Evolutionary conservation across 2,888 invertebrate species (phyloP), one percentile per base, ranked within the genome.

Genomic region (Endotricha flammealis): DNA sequence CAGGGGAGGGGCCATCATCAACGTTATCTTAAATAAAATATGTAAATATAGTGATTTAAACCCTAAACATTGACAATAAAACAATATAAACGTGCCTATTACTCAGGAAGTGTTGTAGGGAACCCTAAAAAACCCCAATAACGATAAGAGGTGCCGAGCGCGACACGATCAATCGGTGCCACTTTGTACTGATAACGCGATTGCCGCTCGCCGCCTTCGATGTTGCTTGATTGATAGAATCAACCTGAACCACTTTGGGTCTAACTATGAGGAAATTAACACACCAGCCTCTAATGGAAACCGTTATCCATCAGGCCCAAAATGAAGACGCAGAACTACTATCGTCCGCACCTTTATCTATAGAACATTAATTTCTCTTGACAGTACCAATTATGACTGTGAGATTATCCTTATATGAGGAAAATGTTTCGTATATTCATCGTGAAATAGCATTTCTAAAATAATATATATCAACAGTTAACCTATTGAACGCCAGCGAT

Each of bases 151-250:
- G 75, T 73, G 77, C 56, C 57, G 57, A 57, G 49, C 51, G 59
- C 58, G 60, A 63, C 66, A 59, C 73, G 56, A 80, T 80, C 73
- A 72, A 78, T 79, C 73, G 77, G 58, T 63, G 72, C 71, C 76
- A 78, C 66, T 72, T 66, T 64, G 61, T 57, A 60, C 46, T 60
- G 77, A 79, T 79, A 80, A 69, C 53, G 58, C 56, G 57, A 46
- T 60, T 60, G 61, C 57, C 60, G 49, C 47, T 45, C 36, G 46
- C 45, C 53, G 51, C 53, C 57, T 50, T 46, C 48, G 41, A n/a
- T n/a, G 41, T 29, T 33, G 44, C 64, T n/a, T 76, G 79, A 82
- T 76, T 72, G 76, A 79, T 78, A 68, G 64, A 69, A 70, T 50
- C 64, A 64, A 69, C 68, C 63, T 55, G 53, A 55, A 64, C 74